phyloP scores from a whole-genome alignment of 2,888 invertebrate species.

The Eristalis pertinax region DNA sequence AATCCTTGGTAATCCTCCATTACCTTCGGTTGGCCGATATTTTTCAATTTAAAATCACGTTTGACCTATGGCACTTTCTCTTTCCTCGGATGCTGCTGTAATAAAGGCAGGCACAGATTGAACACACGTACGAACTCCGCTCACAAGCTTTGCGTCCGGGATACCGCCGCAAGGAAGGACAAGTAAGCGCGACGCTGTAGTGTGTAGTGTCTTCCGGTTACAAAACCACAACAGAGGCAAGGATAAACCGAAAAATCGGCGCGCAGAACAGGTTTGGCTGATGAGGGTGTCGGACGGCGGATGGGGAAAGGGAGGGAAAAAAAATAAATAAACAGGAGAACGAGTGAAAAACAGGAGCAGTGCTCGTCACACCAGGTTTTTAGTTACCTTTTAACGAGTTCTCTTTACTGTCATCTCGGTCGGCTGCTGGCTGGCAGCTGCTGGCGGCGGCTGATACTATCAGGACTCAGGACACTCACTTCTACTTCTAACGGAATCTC shows the following conservation, averaged over 20 bases:
- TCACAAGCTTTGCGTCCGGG: constrained; percentile 17
- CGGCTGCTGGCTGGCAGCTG: not conserved
- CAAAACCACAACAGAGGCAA: constrained; percentile 68
- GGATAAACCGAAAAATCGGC: constrained; percentile 62
- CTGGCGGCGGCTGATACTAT: not conserved
- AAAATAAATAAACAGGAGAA: constrained; percentile 11
- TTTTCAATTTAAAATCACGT: constrained; percentile 72
- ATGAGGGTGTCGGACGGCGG: not conserved
- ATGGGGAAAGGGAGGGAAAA: not conserved
- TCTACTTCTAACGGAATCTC: constrained; percentile 52
- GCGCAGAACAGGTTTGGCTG: constrained; percentile 7
- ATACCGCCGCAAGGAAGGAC: constrained; percentile 51
- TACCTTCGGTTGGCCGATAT: constrained; percentile 71
- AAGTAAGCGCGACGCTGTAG: constrained; percentile 38
- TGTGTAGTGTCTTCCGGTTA: constrained; percentile 66
- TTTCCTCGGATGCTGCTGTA: constrained; percentile 46
- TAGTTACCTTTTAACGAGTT: constrained; percentile 72
- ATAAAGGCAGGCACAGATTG: constrained; percentile 44
- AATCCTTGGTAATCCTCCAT: constrained; percentile 65
- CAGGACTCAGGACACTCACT: constrained; percentile 13
- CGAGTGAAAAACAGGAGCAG: constrained; percentile 35
- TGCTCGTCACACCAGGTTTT: constrained; percentile 59
- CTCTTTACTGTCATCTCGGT: constrained; percentile 62
- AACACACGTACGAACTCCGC: not conserved
- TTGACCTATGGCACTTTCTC: constrained; percentile 71